Conservation (phyloP, 37 sponge, comb jelly and placozoan species). For the Mnemiopsis leidyi region DNA sequence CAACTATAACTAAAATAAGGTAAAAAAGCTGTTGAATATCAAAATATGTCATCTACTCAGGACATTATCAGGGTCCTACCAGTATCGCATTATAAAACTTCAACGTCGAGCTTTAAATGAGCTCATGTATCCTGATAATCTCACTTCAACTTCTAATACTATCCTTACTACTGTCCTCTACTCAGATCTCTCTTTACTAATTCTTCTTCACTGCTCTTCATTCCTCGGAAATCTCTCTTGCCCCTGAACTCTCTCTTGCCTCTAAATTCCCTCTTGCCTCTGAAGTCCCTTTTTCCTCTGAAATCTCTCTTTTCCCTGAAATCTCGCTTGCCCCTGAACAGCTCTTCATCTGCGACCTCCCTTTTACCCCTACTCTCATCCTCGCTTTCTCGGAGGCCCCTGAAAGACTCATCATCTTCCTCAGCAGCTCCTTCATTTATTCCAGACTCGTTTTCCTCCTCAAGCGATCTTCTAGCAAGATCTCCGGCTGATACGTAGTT, state of each 20-base stretch:
- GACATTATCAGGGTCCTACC: too few species aligned
- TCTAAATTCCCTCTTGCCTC: conserved; percentile 35
- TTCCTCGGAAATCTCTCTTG: neutral
- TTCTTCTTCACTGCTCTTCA: neutral
- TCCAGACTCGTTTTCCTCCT: neutral
- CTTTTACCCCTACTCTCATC: neutral
- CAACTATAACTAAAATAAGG: too few species aligned
- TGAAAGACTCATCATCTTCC: neutral
- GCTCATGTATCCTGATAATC: too few species aligned
- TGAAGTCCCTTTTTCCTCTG: neutral
- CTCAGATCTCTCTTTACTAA: neutral
- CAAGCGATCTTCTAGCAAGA: neutral
- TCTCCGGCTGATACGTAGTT: neutral
- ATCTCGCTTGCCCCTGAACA: neutral
- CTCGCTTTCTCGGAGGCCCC: neutral
- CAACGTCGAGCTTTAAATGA: too few species aligned
- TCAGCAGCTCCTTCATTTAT: neutral
- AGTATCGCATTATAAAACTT: too few species aligned
- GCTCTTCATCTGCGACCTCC: neutral
- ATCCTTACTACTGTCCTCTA: neutral
- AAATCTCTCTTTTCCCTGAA: neutral
- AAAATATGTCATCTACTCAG: too few species aligned
- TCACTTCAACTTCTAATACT: neutral
- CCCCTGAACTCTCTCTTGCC: conserved; percentile 1
- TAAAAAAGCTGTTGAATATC: too few species aligned